These are phyloP conservation scores for Troides aeacus DNA, from an alignment of 2,888 invertebrate species.

Conservation along the genomic window DNA sequence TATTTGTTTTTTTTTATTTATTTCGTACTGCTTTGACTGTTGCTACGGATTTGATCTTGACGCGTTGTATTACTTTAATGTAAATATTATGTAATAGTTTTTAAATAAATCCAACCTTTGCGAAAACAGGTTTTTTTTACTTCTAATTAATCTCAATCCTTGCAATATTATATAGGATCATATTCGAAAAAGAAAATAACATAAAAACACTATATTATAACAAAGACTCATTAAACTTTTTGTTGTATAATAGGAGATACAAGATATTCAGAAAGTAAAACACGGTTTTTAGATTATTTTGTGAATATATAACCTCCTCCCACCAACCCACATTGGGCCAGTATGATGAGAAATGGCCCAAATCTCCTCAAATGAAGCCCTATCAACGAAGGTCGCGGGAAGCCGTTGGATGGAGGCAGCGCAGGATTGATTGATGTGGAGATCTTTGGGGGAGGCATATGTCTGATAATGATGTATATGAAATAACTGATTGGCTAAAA, in stretches of 20 bases:
- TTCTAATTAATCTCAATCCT: conserved; percentile 9
- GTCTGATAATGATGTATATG: neutral
- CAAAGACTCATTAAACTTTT: no score
- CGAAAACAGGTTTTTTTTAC: conserved; percentile 42
- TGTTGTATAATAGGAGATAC: neutral
- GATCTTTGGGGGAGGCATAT: no score
- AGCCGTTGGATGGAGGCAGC: no score
- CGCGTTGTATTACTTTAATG: conserved; percentile 75
- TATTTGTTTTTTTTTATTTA: conserved; percentile 56
- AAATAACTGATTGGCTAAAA: neutral
- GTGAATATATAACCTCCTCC: neutral
- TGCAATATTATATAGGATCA: no score
- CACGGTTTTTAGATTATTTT: neutral
- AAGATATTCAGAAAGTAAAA: neutral
- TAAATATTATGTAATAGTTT: conserved; percentile 69
- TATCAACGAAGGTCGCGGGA: no score
- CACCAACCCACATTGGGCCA: no score
- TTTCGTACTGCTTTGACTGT: conserved; percentile 74
- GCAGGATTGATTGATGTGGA: no score
- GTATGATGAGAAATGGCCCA: no score
- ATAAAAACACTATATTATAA: no score
- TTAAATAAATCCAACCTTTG: conserved; percentile 73
- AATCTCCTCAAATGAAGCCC: no score
- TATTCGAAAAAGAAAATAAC: neutral
- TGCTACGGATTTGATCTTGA: conserved; percentile 77